Conservation (phyloP, 2,113 vertebrate genomes). For the Oryzias celebensis region DNA sequence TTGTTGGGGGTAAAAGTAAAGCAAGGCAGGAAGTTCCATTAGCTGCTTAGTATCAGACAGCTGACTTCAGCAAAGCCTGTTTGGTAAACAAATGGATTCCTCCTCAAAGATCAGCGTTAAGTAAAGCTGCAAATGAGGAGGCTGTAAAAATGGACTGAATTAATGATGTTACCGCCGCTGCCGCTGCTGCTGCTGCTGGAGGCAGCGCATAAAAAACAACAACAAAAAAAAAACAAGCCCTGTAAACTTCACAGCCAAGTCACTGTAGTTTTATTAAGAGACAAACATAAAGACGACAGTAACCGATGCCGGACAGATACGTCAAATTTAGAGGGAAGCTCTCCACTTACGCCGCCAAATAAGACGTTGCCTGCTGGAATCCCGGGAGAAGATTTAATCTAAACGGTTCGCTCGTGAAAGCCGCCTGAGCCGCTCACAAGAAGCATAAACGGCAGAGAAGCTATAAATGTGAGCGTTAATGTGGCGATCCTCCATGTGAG, state of each 20-base stretch:
- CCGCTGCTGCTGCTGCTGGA: slow-evolving; percentile 34
- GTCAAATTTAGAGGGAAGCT: slow-evolving; percentile 12
- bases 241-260: slow-evolving; percentile 41
- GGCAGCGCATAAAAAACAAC: slow-evolving; percentile 3
- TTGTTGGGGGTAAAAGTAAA: not conserved
- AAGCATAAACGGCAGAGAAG: slow-evolving; percentile 40
- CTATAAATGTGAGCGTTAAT: slow-evolving; percentile 48
- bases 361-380: slow-evolving; percentile 29
- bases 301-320: slow-evolving; percentile 3
- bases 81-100: slow-evolving; percentile 51
- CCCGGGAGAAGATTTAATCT: slow-evolving; percentile 42
- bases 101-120: slow-evolving; percentile 46
- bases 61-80: slow-evolving; percentile 41
- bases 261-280: slow-evolving; percentile 35
- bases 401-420: slow-evolving; percentile 43
- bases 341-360: slow-evolving; percentile 24
- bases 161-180: slow-evolving; percentile 46
- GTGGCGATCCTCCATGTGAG: slow-evolving; percentile 29
- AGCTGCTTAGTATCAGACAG: too few species aligned
- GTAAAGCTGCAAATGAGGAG: slow-evolving; percentile 46
- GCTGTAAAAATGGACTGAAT: slow-evolving; percentile 56
- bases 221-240: slow-evolving; percentile 34
- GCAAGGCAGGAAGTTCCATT: too few species aligned
- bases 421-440: slow-evolving; percentile 41
- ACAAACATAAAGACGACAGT: slow-evolving; percentile 19